phyloP scores from a whole-genome alignment of 2,888 invertebrate species.

The Drosophila subquinaria region DNA sequence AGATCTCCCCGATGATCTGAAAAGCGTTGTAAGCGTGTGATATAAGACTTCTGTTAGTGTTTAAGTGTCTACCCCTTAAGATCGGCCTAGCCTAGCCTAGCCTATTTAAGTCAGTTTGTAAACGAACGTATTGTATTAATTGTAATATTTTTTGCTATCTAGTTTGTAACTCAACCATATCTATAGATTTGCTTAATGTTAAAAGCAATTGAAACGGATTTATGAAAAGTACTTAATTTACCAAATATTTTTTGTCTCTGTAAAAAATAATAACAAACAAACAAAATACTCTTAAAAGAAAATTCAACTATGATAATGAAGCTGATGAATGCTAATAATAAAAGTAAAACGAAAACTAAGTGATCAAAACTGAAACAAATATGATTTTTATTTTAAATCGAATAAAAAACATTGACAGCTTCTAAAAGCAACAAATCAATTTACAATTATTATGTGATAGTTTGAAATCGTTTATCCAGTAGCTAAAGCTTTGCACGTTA shows the following conservation, averaged over 20 bases:
- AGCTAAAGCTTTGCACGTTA: no score
- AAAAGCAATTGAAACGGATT: slow-evolving; percentile 75
- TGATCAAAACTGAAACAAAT: slow-evolving; percentile 60
- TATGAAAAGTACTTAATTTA: slow-evolving; percentile 81
- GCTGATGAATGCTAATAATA: slow-evolving; percentile 64
- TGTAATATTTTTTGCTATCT: slow-evolving; percentile 72
- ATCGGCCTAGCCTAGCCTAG: slow-evolving; percentile 30
- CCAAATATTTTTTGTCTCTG: slow-evolving; percentile 76
- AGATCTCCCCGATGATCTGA: slow-evolving; percentile 32
- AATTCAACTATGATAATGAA: slow-evolving; percentile 40
- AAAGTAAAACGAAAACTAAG: slow-evolving; percentile 52
- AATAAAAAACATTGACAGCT: no score
- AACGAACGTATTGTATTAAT: slow-evolving; percentile 81
- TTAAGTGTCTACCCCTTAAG: slow-evolving; percentile 62
- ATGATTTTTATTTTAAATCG: not conserved
- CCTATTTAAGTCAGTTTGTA: slow-evolving; percentile 80
- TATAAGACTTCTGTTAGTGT: slow-evolving; percentile 75
- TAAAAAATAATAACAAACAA: slow-evolving; percentile 47
- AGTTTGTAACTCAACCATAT: slow-evolving; percentile 60
- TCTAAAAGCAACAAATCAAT: no score
- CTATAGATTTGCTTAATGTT: slow-evolving; percentile 62
- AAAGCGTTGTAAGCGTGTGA: slow-evolving; percentile 72
- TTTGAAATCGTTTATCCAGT: no score
- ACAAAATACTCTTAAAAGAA: slow-evolving; percentile 21
- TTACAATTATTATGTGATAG: no score